Conservation (phyloP, 2,797 vertebrate species). For the Sardinella longiceps region DNA sequence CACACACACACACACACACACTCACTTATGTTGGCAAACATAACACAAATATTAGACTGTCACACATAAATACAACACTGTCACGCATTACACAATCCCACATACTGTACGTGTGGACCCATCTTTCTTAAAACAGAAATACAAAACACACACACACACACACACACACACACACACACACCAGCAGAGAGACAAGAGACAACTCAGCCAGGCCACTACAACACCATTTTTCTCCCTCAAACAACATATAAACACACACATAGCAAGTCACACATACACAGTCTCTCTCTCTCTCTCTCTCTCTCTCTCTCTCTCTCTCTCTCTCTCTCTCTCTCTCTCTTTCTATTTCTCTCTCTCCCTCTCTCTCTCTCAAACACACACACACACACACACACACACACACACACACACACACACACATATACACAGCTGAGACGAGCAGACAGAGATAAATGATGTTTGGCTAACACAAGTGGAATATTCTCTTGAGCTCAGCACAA, state of each 20-base stretch:
- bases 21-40: background rate
- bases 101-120: background rate
- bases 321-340: background rate
- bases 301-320: background rate
- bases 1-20: background rate
- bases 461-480: background rate
- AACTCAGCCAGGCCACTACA: too few relatives aligned
- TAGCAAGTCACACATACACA: background rate
- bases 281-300: too few relatives aligned
- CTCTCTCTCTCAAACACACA: background rate
- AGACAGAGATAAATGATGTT: background rate
- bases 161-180: background rate
- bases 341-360: too few relatives aligned
- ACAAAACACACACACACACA: background rate
- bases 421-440: background rate
- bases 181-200: background rate
- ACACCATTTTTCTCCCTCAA: too few relatives aligned
- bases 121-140: background rate
- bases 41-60: background rate
- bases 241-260: background rate
- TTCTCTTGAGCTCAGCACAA: background rate
- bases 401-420: conserved; percentile 10
- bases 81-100: background rate
- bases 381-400: background rate
- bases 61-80: too few relatives aligned